Conservation (phyloP, 1,140 invertebrate species). For the Dysdera silvatica region DNA sequence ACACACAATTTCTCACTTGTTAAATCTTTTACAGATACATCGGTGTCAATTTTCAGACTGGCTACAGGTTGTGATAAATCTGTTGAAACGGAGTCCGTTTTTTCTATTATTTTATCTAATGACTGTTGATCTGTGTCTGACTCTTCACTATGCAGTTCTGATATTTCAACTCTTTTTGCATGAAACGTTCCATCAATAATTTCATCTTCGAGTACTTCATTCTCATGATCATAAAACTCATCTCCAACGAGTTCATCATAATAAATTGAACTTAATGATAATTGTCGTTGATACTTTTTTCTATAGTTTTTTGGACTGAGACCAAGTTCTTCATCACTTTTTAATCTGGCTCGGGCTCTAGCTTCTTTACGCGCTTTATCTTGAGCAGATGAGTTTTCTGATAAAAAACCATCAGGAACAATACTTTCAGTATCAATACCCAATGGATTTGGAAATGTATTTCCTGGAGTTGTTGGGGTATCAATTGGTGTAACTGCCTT, state of each 20-base stretch:
- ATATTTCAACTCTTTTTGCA: no score
- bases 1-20: no score
- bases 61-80: no score
- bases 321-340: slow-evolving; percentile 62
- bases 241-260: slow-evolving; percentile 30
- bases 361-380: slow-evolving; percentile 54
- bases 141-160: no score
- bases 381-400: no score
- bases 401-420: no score
- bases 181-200: slow-evolving; percentile 6
- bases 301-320: slow-evolving; percentile 52
- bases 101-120: no score
- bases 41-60: no score
- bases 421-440: slow-evolving; percentile 37
- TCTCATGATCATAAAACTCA: slow-evolving; percentile 47
- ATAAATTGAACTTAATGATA: slow-evolving; percentile 25
- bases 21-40: no score
- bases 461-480: slow-evolving; percentile 5
- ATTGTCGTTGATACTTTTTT: slow-evolving; percentile 25
- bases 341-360: slow-evolving; percentile 56
- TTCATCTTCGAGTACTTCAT: slow-evolving; percentile 50
- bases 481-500: slow-evolving; percentile 12
- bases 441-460: slow-evolving; percentile 8
- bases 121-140: no score
- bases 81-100: no score